Percentiles rank a stretch among this genome's conserved stretches.
These are phyloP conservation scores for Urophycis tenuis DNA, from an alignment of 2,797 vertebrate species.

Conservation along the genomic window DNA sequence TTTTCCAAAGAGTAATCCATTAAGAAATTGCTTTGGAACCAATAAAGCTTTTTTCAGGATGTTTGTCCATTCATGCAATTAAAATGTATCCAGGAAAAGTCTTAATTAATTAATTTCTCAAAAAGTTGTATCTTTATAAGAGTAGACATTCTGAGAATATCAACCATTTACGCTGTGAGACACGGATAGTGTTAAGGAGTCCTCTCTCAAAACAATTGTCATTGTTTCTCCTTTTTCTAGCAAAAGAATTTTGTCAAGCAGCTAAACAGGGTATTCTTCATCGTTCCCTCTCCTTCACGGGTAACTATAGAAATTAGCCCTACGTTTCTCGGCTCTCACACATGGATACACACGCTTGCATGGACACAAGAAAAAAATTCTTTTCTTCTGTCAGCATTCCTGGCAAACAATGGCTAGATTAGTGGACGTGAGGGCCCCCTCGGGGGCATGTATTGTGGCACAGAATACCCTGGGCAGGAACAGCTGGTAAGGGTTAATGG, in stretches of 20 bases:
- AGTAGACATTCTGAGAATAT: constrained; percentile 32
- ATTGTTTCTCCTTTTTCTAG: constrained; percentile 68
- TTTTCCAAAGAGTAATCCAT: constrained; percentile 60
- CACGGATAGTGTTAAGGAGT: constrained; percentile 59
- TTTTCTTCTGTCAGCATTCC: constrained; percentile 99
- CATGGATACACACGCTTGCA: constrained; percentile 99
- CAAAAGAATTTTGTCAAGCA: constrained; percentile 79
- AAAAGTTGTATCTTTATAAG: constrained; percentile 33
- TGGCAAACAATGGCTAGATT: constrained; percentile 99
- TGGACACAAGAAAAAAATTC: constrained; percentile 99
- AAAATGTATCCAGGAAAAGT: constrained; percentile 35
- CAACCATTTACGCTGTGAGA: constrained; percentile 43
- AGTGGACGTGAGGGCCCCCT: constrained; percentile 99
- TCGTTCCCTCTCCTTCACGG: constrained; percentile 88
- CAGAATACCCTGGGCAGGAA: constrained; percentile 99
- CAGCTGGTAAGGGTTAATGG: constrained; percentile 99
- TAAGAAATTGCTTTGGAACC: constrained; percentile 53
- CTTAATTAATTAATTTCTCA: constrained; percentile 43
- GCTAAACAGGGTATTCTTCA: constrained; percentile 90
- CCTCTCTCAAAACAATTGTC: constrained; percentile 70
- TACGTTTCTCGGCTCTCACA: constrained; percentile 99
- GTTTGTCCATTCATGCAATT: constrained; percentile 40
- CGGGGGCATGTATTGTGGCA: constrained; percentile 98
- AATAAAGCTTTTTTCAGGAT: constrained; percentile 32
- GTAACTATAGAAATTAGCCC: constrained; percentile 99